Percentiles rank a stretch among this genome's conserved stretches.
These are phyloP conservation scores for Pomacea maculata DNA, from an alignment of 1,140 invertebrate genomes.

Conservation along the genomic window DNA sequence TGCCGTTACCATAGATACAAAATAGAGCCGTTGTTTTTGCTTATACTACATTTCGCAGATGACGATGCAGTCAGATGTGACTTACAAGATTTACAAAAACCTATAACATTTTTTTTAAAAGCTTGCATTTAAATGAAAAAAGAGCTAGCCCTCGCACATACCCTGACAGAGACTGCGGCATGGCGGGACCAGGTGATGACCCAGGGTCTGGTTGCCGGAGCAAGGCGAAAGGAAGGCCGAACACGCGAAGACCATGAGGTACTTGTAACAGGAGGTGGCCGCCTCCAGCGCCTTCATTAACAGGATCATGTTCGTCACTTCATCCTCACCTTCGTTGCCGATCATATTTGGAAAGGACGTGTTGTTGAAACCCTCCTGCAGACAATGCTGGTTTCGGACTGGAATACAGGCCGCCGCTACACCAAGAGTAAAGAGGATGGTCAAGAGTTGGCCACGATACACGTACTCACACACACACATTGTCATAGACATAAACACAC, in stretches of 20 bases:
- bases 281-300: conserved; percentile 35
- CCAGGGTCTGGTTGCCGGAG: conserved; percentile 33
- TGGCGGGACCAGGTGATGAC: conserved; percentile 50
- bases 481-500: neutral
- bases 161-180: conserved; percentile 57
- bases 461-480: neutral
- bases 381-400: conserved; percentile 31
- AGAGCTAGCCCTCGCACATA: neutral
- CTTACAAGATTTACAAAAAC: too few species aligned
- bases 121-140: neutral
- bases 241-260: conserved; percentile 48
- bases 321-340: conserved; percentile 28
- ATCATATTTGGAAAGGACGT: conserved; percentile 52
- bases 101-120: too few species aligned
- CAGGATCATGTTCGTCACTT: conserved; percentile 22
- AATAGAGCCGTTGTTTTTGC: too few species aligned
- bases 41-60: too few species aligned
- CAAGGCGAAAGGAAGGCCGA: conserved; percentile 51
- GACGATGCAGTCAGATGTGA: too few species aligned
- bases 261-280: conserved; percentile 50
- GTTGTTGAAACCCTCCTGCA: conserved; percentile 34
- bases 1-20: too few species aligned
- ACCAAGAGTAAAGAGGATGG: neutral
- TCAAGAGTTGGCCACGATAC: neutral
- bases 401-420: conserved; percentile 44